Evolutionary conservation across 2,113 vertebrate species (phyloP).

Genomic region (Notiomystis cincta): DNA sequence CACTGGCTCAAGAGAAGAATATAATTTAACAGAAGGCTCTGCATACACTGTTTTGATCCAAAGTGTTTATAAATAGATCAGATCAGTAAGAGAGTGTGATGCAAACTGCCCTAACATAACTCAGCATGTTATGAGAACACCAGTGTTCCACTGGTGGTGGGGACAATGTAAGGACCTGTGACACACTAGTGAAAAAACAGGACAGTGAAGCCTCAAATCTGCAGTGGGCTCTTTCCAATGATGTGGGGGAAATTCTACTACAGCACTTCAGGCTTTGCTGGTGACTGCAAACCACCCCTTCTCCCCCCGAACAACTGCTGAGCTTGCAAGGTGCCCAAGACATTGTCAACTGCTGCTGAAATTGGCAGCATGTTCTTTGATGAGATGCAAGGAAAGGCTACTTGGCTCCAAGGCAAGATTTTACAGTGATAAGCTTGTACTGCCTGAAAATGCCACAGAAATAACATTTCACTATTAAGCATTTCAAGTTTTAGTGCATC

Average conservation of each 20-base stretch:
- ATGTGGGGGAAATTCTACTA: background rate
- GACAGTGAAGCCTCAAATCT: background rate
- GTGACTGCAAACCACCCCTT: background rate
- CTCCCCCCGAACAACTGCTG: background rate
- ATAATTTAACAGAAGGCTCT: background rate
- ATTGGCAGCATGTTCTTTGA: background rate
- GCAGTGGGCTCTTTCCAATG: background rate
- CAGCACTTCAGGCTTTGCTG: background rate
- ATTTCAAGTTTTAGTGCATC: background rate
- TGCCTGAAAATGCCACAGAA: constrained; percentile 6
- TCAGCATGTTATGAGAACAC: background rate
- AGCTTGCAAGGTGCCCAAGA: background rate
- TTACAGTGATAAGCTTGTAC: background rate
- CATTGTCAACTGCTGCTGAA: background rate
- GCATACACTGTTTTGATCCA: background rate
- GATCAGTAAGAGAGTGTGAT: background rate
- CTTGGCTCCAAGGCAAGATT: background rate
- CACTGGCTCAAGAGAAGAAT: background rate
- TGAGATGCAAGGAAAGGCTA: background rate
- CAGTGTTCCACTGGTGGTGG: background rate
- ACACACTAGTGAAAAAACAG: background rate
- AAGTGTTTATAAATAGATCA: background rate
- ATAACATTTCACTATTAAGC: background rate
- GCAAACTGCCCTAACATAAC: background rate
- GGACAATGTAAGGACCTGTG: background rate